Base-by-base conservation (phyloP, 2,113 vertebrate species). In the Mesitornis unicolor region DNA sequence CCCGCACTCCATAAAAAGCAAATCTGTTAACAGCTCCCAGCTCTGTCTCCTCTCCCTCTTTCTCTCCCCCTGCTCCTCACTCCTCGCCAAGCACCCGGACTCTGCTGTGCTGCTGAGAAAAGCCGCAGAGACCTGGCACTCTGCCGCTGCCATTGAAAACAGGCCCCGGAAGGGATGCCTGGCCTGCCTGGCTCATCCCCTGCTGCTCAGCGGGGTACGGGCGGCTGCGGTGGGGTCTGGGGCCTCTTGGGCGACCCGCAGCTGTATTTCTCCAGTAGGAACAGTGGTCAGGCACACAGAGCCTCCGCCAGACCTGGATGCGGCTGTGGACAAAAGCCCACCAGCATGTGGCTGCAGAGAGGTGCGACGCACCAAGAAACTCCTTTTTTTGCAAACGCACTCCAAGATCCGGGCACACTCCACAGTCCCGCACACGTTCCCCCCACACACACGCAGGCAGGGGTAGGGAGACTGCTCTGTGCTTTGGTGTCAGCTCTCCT, bases 1-100 rank as follows among this genome's bases (percentile, higher is more conserved):
- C 96, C 97, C 17, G 76, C 97, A 97, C 97, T 98, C 97, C 95
- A 97, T 96, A 97, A 97, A 98, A 97, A 97, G 96, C 87, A 97
- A 97, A 97, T 97, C 97, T 97, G 97, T 97, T 97, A 97, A 97
- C 95, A 95, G 89, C 93, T 95, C 89, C 94, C 94, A 95, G 95
- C 97, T 93, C 87, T 13, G 14, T 85, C 95, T 95, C 73, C 76
- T 85, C 86, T 94, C 81, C 38, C 65, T 31, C 14, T 87, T 85
- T 91, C 83, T 64, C 84, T 77, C 94, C 81, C 73, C 90, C 95
- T 90, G 74, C 71, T 86, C 74, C 91, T 87, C 10, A 9, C 56
- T 96, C 71, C 95, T 91, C 63, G 40, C 78, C 86, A 69, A 95
- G 89, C 33, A 29, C 77, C 85, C 9, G 11, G 77, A 82, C 89